Evolutionary conservation across 2,113 vertebrate species (phyloP).

Genomic region (Rhabdomys dilectus): DNA sequence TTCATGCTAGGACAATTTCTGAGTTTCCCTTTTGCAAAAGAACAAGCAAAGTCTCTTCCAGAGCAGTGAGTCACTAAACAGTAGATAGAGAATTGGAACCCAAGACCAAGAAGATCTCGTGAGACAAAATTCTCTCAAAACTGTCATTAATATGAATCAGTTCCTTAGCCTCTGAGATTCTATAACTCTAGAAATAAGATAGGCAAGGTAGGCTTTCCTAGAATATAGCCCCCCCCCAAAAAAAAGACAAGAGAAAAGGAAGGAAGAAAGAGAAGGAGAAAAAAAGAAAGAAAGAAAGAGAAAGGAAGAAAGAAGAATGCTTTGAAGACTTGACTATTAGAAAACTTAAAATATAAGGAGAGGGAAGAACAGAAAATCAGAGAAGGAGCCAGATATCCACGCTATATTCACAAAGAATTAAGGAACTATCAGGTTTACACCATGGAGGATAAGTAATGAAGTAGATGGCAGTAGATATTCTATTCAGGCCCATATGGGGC

Average conservation of each 20-base stretch:
- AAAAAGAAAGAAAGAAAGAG: too few species aligned
- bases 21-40: background rate
- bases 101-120: background rate
- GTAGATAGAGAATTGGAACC: background rate
- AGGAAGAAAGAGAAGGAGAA: too few species aligned
- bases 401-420: background rate
- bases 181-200: conserved; percentile 18
- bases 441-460: background rate
- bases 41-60: background rate
- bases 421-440: background rate
- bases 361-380: background rate
- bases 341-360: background rate
- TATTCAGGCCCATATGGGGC: too few species aligned
- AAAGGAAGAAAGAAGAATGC: background rate
- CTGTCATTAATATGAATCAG: background rate
- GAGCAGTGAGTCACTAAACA: background rate
- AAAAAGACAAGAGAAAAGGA: background rate
- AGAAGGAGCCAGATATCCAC: background rate
- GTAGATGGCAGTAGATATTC: background rate
- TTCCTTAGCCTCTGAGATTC: background rate
- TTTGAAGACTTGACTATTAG: background rate
- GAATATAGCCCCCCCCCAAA: background rate
- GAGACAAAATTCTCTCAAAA: background rate
- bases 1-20: background rate
- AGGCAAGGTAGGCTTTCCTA: background rate